A percentile compares a stretch with the other conserved stretches of the same genome.
phyloP scores from a whole-genome alignment of 2,888 invertebrate species.

The Pseudeuparius sepicola region DNA sequence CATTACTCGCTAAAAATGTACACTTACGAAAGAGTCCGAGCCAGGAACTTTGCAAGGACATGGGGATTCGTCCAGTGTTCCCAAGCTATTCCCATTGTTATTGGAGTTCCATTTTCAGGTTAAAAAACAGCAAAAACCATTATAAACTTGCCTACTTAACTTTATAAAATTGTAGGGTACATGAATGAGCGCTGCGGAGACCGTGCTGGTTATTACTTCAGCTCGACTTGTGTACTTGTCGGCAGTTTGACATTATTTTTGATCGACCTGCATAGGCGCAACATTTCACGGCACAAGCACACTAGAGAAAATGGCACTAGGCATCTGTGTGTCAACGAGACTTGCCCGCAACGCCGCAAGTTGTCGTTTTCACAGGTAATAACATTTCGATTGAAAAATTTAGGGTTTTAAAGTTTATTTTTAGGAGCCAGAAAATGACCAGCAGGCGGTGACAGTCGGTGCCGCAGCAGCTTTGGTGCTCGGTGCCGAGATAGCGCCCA shows the following conservation, averaged over 20 bases:
- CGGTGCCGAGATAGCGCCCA: slow-evolving; percentile 43
- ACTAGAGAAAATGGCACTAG: slow-evolving; percentile 48
- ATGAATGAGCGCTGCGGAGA: slow-evolving; percentile 69
- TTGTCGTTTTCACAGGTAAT: slow-evolving; percentile 47
- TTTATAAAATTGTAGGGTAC: slow-evolving; percentile 49
- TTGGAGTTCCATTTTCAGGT: slow-evolving; percentile 79
- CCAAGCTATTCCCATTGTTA: slow-evolving; percentile 74
- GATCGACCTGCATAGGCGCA: slow-evolving; percentile 67
- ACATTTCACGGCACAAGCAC: slow-evolving; percentile 60
- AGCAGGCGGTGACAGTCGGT: slow-evolving; percentile 42
- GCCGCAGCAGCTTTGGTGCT: slow-evolving; percentile 43
- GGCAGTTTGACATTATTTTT: slow-evolving; percentile 71
- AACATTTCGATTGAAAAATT: too few relatives aligned
- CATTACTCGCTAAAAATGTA: slow-evolving; percentile 84
- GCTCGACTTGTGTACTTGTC: slow-evolving; percentile 65
- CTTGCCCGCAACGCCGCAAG: slow-evolving; percentile 46
- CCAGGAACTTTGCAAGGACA: slow-evolving; percentile 75
- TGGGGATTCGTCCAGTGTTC: slow-evolving; percentile 86
- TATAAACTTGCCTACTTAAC: slow-evolving; percentile 4
- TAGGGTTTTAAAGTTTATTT: too few relatives aligned
- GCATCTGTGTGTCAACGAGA: slow-evolving; percentile 46
- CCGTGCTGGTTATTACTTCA: slow-evolving; percentile 75
- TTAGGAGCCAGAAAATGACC: slow-evolving; percentile 45
- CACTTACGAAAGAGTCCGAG: slow-evolving; percentile 76
- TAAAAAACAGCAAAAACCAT: too few relatives aligned